These are phyloP conservation scores for Pseudeuparius sepicola DNA, from an alignment of 2,888 invertebrate genomes.

Conservation along the genomic window DNA sequence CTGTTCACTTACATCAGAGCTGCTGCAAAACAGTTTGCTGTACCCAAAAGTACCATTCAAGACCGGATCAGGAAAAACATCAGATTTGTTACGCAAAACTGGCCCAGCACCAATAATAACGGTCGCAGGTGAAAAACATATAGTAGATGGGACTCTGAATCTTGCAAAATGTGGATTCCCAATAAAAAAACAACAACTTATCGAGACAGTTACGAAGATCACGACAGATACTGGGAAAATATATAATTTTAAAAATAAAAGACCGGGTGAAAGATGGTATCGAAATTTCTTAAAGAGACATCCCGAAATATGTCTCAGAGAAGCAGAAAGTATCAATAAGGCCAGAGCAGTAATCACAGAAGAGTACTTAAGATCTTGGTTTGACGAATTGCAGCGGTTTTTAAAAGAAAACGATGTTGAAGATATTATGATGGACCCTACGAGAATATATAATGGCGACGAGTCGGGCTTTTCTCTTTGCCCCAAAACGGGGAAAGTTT, in stretches of 20 bases:
- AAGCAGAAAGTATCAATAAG: no score
- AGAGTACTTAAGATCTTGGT: conserved; percentile 12
- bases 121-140: conserved; percentile 25
- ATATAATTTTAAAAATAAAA: conserved; percentile 13
- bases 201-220: conserved; percentile 27
- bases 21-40: conserved; percentile 8
- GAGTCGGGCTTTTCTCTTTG: conserved; percentile 14
- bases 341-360: conserved; percentile 16
- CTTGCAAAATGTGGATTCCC: conserved; percentile 30
- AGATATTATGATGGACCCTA: conserved; percentile 12
- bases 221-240: conserved; percentile 11
- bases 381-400: conserved; percentile 12
- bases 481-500: conserved; percentile 18
- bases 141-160: conserved; percentile 24
- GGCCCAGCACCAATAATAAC: conserved; percentile 22
- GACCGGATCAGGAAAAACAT: conserved; percentile 18
- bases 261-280: conserved; percentile 25
- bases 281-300: conserved; percentile 19
- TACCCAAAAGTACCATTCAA: conserved; percentile 16
- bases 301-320: no score
- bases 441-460: conserved; percentile 16
- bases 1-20: no score
- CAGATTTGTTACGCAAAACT: conserved; percentile 21
- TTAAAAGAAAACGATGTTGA: conserved; percentile 8
- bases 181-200: conserved; percentile 26